Evolutionary conservation across 64 coral and sea anemone genomes (phyloP), one percentile per base, ranked within the genome.

Genomic region (Montipora capricornis): DNA sequence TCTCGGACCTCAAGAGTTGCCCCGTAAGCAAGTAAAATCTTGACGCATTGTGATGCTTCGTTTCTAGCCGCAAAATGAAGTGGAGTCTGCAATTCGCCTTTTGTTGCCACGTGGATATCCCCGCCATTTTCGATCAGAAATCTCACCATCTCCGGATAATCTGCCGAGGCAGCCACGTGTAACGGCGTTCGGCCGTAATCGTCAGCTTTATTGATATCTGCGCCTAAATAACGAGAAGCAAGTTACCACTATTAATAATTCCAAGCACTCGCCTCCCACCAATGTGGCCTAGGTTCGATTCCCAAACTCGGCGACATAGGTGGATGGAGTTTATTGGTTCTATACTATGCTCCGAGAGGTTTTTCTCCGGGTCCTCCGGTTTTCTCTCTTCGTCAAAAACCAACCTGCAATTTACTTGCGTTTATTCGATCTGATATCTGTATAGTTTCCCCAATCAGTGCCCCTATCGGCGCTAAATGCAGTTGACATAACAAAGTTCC

Each of bases 31-130:
- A 97, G 78, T 19, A 97, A 58, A 14, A 95, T 52, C 78, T 97
- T 97, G 53, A 95, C 84, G 14, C 92, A 91, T 5, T 89, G 87
- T 45, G 87, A 80, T 45, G 96, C 96, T 61, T 94, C 96, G 8
- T 92, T 92, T 62, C 87, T 94, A 0, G 96, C 93, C 26, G 93
- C 93, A 80, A 91, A 97, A 61, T 97, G 96, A 29, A 97, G 78
- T 15, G 96, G 80, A 10, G 93, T 97, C 83, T 97, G 96, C 44
- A 80, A 20, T 68, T 97, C 94, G 58, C 89, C 90, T 4, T 79
- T 76, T 16, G 94, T 95, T 24, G 77, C 26, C 52, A 70, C 82
- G 15, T 79, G 5, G 62, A 95, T n/a, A 49, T 95, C 83, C 0
- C 89, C 94, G 80, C 90, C 94, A 77, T 78, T 87, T 26, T 84